phyloP scores from a whole-genome alignment of 2,113 vertebrate species.

The Lichenostomus cassidix region DNA sequence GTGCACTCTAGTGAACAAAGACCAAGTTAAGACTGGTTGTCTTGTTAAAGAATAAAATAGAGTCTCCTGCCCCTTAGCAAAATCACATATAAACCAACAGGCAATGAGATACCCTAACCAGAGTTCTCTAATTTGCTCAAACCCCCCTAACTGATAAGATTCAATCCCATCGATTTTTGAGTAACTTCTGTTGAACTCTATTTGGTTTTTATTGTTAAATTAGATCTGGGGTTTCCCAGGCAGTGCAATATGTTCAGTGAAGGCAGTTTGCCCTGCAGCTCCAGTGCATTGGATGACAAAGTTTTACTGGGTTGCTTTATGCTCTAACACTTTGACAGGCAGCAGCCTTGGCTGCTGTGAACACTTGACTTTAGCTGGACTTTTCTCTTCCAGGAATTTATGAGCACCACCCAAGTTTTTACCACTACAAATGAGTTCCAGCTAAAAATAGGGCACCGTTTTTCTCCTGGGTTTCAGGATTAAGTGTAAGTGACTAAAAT shows the following conservation, averaged over 20 bases:
- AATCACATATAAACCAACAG: neutral
- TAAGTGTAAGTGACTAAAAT: neutral
- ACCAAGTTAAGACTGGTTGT: neutral
- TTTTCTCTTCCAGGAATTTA: neutral
- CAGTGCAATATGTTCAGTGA: neutral
- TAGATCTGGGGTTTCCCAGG: neutral
- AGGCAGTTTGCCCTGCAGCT: neutral
- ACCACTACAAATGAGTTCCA: neutral
- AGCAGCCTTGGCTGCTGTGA: neutral
- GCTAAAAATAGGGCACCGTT: neutral
- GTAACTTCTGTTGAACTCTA: neutral
- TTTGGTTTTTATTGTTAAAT: neutral
- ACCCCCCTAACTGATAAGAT: neutral
- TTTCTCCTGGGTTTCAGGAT: neutral
- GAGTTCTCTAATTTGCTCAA: neutral
- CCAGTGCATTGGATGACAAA: neutral
- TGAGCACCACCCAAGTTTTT: neutral
- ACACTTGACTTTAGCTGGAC: neutral
- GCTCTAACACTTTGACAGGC: neutral
- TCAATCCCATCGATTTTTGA: neutral
- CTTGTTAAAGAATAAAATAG: neutral
- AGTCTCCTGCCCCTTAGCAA: neutral
- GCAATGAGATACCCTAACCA: neutral
- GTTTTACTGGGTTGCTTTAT: neutral
- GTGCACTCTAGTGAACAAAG: neutral